Base-by-base conservation (phyloP, 2,797 vertebrate genomes). In the Telmatherina bonti region DNA sequence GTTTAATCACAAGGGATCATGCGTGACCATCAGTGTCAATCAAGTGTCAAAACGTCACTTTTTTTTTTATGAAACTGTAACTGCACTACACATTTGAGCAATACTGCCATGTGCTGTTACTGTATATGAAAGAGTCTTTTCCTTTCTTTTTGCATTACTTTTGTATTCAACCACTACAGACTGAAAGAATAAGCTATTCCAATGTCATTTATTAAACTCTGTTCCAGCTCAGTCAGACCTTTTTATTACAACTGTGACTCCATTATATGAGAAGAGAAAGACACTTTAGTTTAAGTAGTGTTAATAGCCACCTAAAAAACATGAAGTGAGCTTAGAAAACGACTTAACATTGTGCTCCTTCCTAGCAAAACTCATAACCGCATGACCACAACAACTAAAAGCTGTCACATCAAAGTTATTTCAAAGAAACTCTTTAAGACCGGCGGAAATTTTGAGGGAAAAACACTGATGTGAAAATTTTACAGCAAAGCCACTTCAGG, bases 41-140 rank as follows among this genome's bases (percentile, higher is more conserved):
- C 83, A 86, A 60, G 63, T 69, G 85, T 82, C 80, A 58, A 36
- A 20, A 66, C 73, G 67, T 66, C 55, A 78, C 35, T 67, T 35
- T 69, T 33, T 69, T 33, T 71, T 24, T 74, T 74, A 88, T 86
- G 81, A 82, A 79, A 82, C 54, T 55, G 29, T 70, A 78, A 85
- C 52, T 22, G 60, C 30, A 66, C 80, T 67, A 78, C 52, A 59
- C 41, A 67, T 24, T 58, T 43, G n/a, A 58, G 43, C 10, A 45
- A 29, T 36, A 30, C 49, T 45, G 45, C 36, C n/a, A 52, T 7
- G 41, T 64, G 63, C 35, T 54, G 27, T 57, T 57, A 33, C 8
- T 53, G 55, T 58, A 68, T 38, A 36, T 18, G 45, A 33, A 22
- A 35, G 51, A 30, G 51, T 60, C 62, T 45, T 67, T 54, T 26